Evolutionary conservation across 35 echinoderm and acorn worm species (phyloP).

Genomic region (Heliocidaris erythrogramma): DNA sequence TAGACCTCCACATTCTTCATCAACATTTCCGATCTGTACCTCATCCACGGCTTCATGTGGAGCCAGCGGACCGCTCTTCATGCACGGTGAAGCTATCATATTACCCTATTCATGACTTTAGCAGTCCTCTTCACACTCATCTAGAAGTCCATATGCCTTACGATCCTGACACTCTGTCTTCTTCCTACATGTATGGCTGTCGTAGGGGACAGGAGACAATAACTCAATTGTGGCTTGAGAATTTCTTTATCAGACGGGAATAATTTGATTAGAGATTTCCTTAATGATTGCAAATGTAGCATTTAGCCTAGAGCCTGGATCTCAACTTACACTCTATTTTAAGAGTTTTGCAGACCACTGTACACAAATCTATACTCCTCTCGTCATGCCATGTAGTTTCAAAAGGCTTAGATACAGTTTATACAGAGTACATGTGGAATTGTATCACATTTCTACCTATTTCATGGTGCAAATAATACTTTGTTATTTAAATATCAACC

Average conservation of each 20-base stretch:
- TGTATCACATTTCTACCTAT: no score
- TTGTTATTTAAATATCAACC: no score
- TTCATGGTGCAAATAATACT: no score
- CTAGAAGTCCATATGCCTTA: constrained; percentile 1
- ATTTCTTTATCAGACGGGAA: neutral
- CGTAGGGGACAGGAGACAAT: neutral
- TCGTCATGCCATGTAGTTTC: neutral
- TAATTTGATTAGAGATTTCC: constrained; percentile 20
- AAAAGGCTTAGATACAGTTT: neutral
- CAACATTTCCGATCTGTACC: neutral
- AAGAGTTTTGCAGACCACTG: neutral
- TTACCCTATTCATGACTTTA: constrained; percentile 18
- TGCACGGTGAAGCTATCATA: neutral
- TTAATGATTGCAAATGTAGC: constrained; percentile 20
- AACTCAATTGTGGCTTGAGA: neutral
- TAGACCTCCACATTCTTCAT: neutral
- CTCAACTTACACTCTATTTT: neutral
- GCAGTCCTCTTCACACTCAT: neutral
- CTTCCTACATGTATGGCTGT: neutral
- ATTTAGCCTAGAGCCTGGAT: neutral
- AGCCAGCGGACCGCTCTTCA: neutral
- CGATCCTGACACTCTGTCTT: neutral
- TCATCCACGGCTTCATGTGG: neutral
- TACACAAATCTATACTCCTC: neutral
- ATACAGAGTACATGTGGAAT: neutral